These are phyloP conservation scores for Zeuzera pyrina DNA, from an alignment of 2,888 invertebrate species.

Conservation along the genomic window DNA sequence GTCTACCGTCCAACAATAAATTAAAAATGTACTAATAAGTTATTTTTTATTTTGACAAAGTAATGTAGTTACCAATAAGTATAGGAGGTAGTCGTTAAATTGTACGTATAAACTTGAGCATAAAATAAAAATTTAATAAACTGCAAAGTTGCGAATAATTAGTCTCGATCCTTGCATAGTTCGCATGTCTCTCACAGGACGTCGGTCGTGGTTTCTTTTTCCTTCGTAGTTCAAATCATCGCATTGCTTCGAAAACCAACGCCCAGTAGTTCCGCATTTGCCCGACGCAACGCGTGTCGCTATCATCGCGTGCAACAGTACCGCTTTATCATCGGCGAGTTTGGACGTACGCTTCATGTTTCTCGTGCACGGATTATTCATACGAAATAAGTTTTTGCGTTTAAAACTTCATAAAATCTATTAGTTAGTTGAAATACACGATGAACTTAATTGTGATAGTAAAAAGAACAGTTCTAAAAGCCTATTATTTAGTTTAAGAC, in stretches of 20 bases:
- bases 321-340: slow-evolving; percentile 36
- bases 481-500: slow-evolving; percentile 32
- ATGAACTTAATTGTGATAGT: slow-evolving; percentile 42
- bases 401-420: slow-evolving; percentile 20
- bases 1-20: no score
- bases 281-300: slow-evolving; percentile 46
- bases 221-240: no score
- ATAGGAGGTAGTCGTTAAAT: no score
- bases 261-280: slow-evolving; percentile 40
- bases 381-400: slow-evolving; percentile 62
- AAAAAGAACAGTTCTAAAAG: slow-evolving; percentile 30
- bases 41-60: no score
- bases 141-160: slow-evolving; percentile 27
- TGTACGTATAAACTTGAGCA: no score
- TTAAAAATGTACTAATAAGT: no score
- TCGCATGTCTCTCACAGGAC: slow-evolving; percentile 9
- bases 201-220: no score
- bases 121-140: no score
- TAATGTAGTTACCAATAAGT: no score
- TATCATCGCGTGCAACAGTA: slow-evolving; percentile 42
- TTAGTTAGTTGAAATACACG: slow-evolving; percentile 26
- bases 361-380: slow-evolving; percentile 23
- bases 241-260: slow-evolving; percentile 21
- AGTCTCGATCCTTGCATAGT: slow-evolving; percentile 42
- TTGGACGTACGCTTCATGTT: slow-evolving; percentile 41